Conservation (phyloP, 1,140 invertebrate genomes). For the Aphis gossypii region DNA sequence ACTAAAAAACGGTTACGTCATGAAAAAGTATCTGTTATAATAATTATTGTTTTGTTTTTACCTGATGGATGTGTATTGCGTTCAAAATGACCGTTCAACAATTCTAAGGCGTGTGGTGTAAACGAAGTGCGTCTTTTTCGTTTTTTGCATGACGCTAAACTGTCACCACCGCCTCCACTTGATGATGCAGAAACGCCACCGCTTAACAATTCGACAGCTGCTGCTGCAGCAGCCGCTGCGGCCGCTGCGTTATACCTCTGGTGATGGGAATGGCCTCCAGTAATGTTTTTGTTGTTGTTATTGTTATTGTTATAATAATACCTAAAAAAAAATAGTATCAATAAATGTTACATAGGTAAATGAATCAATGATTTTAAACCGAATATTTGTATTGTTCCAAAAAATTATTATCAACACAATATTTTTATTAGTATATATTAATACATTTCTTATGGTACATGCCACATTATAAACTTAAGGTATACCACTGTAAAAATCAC, state of each 20-base stretch:
- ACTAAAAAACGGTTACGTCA: neutral
- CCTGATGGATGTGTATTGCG: slow-evolving; percentile 97
- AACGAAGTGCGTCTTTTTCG: slow-evolving; percentile 95
- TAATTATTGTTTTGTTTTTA: slow-evolving; percentile 64
- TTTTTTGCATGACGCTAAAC: slow-evolving; percentile 95
- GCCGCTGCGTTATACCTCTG: slow-evolving; percentile 26
- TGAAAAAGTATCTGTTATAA: neutral
- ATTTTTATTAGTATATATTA: neutral
- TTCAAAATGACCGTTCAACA: slow-evolving; percentile 94
- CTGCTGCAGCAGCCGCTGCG: slow-evolving; percentile 6
- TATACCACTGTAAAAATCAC: neutral
- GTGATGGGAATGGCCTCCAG: neutral
- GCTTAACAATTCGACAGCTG: slow-evolving; percentile 11
- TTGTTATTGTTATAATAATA: slow-evolving; percentile 45
- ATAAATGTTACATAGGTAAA: neutral
- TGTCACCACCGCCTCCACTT: slow-evolving; percentile 62
- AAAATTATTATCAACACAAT: neutral
- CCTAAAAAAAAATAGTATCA: neutral
- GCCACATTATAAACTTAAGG: neutral
- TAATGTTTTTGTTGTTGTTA: neutral
- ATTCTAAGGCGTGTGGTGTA: slow-evolving; percentile 92
- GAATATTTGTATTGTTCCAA: neutral
- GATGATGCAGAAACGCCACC: neutral
- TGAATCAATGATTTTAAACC: neutral
- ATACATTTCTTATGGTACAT: no score